Conservation (phyloP, 1,140 invertebrate species). For the Eubasilissa regina region DNA sequence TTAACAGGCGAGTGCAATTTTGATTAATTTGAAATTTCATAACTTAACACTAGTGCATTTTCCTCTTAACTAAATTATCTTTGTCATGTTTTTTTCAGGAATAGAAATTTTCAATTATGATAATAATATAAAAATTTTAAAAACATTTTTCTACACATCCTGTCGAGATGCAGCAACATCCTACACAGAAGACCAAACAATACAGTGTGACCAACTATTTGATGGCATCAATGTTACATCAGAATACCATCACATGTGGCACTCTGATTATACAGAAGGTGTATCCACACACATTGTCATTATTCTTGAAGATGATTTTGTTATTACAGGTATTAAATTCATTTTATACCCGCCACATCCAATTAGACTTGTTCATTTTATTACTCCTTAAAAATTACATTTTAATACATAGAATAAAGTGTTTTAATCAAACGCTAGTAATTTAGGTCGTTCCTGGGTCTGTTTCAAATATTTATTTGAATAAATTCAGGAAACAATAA, state of each 20-base stretch:
- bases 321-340: constrained; percentile 69
- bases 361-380: not conserved
- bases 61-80: not conserved
- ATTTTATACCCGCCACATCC: not conserved
- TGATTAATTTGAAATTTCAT: too few species aligned
- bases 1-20: constrained; percentile 68
- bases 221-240: constrained; percentile 76
- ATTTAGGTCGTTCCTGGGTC: too few species aligned
- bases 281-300: constrained; percentile 69
- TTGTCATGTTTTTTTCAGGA: constrained; percentile 35
- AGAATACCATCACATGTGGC: constrained; percentile 77
- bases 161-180: not conserved
- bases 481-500: too few species aligned
- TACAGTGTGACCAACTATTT: constrained; percentile 70
- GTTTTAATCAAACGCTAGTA: too few species aligned
- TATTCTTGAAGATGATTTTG: constrained; percentile 70
- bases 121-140: constrained; percentile 41
- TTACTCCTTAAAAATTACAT: not conserved
- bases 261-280: constrained; percentile 66
- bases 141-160: constrained; percentile 42
- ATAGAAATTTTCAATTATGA: constrained; percentile 59
- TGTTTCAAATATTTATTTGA: too few species aligned
- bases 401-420: constrained; percentile 30
- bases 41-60: not conserved
- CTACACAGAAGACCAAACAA: constrained; percentile 19